These are phyloP conservation scores for Bagarius yarrelli DNA, from an alignment of 2,113 vertebrate species.

Conservation along the genomic window DNA sequence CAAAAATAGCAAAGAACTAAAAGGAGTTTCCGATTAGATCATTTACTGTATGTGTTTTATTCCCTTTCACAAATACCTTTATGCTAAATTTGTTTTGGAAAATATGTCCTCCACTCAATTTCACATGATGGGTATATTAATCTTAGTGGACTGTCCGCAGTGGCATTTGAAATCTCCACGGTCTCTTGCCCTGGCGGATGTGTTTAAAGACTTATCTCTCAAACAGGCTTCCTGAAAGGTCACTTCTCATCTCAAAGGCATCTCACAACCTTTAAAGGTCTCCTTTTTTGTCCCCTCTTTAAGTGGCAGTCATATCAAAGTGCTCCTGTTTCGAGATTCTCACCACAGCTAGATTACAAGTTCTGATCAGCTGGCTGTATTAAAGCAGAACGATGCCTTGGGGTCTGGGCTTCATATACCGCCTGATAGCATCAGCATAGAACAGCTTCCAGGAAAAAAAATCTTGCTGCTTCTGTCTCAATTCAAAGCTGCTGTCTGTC, in stretches of 20 bases:
- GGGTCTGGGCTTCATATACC: constrained; percentile 33
- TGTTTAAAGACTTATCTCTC: constrained; percentile 50
- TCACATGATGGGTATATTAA: constrained; percentile 70
- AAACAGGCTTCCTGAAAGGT: constrained; percentile 66
- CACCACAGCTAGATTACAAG: constrained; percentile 62
- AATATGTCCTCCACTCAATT: constrained; percentile 53
- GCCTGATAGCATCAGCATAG: constrained; percentile 36
- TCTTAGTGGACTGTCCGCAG: constrained; percentile 65
- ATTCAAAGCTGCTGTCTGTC: constrained; percentile 32
- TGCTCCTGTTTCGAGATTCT: constrained; percentile 33
- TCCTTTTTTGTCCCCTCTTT: constrained; percentile 63
- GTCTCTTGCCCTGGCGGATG: constrained; percentile 41
- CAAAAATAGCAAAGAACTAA: neutral
- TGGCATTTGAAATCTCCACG: constrained; percentile 57
- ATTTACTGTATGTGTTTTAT: constrained; percentile 40
- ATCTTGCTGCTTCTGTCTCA: constrained; percentile 32
- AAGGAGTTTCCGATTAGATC: neutral
- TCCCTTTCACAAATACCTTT: constrained; percentile 68
- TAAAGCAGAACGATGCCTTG: constrained; percentile 35
- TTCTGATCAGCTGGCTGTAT: constrained; percentile 48
- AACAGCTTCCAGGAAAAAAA: constrained; percentile 35
- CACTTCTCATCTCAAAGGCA: constrained; percentile 69
- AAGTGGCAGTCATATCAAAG: constrained; percentile 61
- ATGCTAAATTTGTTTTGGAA: constrained; percentile 58
- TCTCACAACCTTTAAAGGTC: constrained; percentile 74